Conservation (phyloP, 2,888 invertebrate species). For the Ramazzottius varieornatus region DNA sequence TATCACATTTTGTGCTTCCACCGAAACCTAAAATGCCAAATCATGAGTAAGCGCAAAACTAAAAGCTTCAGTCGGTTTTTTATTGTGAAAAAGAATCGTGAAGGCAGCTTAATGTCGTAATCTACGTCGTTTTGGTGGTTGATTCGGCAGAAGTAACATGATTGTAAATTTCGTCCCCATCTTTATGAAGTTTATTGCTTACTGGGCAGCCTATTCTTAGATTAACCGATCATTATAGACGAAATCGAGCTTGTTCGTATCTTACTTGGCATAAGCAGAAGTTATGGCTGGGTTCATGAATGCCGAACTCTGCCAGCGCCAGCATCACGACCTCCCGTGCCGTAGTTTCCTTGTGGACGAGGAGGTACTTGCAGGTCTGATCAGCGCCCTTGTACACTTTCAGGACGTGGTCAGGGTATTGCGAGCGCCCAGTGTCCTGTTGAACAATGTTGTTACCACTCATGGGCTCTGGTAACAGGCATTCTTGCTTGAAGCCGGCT, state of each 20-base stretch:
- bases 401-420: conserved; percentile 83
- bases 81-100: no score
- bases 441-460: conserved; percentile 12
- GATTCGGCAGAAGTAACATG: no score
- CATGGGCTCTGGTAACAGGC: conserved; percentile 48
- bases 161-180: no score
- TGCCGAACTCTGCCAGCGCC: conserved; percentile 78
- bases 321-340: conserved; percentile 68
- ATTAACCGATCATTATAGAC: no score
- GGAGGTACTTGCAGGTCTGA: conserved; percentile 85
- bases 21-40: not conserved
- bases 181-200: no score
- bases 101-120: no score
- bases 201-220: no score
- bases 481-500: conserved; percentile 12
- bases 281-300: conserved; percentile 54
- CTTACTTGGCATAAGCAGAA: conserved; percentile 17
- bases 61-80: no score
- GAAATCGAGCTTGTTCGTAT: no score
- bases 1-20: conserved; percentile 33
- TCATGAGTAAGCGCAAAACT: no score
- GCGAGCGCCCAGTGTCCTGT: conserved; percentile 22
- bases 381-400: conserved; percentile 64
- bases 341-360: conserved; percentile 60
- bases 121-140: no score